Percentiles rank a stretch among this genome's conserved stretches.
Conservation (phyloP, 1,140 invertebrate species). For the Platorchestia sp. region DNA sequence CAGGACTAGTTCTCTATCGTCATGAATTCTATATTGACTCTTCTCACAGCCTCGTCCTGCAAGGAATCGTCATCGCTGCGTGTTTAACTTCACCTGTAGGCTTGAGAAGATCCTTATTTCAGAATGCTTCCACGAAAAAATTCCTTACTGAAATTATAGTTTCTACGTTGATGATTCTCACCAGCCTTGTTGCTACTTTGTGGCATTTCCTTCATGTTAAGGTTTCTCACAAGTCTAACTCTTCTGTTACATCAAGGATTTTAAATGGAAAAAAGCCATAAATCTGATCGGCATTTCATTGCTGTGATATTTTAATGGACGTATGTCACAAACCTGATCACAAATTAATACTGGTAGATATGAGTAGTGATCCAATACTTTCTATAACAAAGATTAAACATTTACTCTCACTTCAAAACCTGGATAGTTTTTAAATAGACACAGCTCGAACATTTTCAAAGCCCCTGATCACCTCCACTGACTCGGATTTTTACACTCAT, state of each 20-base stretch:
- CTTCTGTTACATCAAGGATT: no score
- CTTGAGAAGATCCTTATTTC: not conserved
- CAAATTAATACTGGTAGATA: no score
- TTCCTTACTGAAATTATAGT: not conserved
- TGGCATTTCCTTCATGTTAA: not conserved
- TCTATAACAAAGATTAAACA: no score
- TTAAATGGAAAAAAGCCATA: no score
- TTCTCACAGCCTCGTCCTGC: not conserved
- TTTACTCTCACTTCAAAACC: no score
- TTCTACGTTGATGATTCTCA: not conserved
- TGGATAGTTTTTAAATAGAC: no score
- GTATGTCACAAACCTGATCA: not conserved
- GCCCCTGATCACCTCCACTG: no score
- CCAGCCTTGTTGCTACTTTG: not conserved
- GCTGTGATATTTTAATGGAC: not conserved
- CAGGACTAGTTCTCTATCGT: slow-evolving; percentile 12
- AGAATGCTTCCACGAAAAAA: not conserved
- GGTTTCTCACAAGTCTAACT: not conserved
- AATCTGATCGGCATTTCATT: not conserved
- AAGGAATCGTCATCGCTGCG: not conserved
- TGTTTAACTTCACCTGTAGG: not conserved
- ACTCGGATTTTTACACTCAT: no score
- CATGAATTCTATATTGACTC: slow-evolving; percentile 15
- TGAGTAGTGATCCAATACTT: no score
- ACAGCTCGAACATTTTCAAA: no score